Evolutionary conservation across 2,888 invertebrate genomes (phyloP), one percentile per base, ranked within the genome.

Genomic region (Agriopis leucophaearia): DNA sequence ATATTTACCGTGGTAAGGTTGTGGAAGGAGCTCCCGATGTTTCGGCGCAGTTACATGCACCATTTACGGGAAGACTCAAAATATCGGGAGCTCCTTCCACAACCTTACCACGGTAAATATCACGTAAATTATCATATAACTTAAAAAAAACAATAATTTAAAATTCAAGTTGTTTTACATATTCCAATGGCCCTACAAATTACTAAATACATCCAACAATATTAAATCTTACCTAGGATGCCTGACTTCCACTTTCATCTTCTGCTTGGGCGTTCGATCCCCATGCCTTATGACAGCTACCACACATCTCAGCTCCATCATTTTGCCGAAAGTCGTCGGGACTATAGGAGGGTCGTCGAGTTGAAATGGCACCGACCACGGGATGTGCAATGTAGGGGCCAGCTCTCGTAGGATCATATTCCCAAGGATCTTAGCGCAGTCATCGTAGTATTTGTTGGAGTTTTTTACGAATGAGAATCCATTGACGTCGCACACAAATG

Each of bases 381-480:
- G 99, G 79, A 99, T 99, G 88, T 98, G 99, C 66, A 99, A 92
- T 8, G 98, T 98, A 0, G 99, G 99, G 5, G 99, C 99, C 71
- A 99, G 91, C 85, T 99, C 98, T 65, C 99, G 94, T 66, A 99
- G 92, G 70, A 99, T 99, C 98, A 99, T 99, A 86, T 99, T 99
- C 15, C 99, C 99, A 76, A 99, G 94, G 71, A 99, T 99, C 93
- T 99, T 99, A 27, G 99, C 99, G 89, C 99, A 99, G 85, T 99
- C 99, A 89, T 99, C 99, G 87, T 99, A 99, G 93, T 99, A 99
- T 86, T 99, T 99, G 88, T 98, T 98, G 0, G 99, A 99, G 88
- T 99, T 99, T 89, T 99, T 99, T 36, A 99, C 99, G 91, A 99
- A 99, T 85, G 99, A 99, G 90, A 99, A 99, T 0, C 99, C 99